phyloP scores from a whole-genome alignment of 2,797 vertebrate genomes.

The Buphagus erythrorhynchus region DNA sequence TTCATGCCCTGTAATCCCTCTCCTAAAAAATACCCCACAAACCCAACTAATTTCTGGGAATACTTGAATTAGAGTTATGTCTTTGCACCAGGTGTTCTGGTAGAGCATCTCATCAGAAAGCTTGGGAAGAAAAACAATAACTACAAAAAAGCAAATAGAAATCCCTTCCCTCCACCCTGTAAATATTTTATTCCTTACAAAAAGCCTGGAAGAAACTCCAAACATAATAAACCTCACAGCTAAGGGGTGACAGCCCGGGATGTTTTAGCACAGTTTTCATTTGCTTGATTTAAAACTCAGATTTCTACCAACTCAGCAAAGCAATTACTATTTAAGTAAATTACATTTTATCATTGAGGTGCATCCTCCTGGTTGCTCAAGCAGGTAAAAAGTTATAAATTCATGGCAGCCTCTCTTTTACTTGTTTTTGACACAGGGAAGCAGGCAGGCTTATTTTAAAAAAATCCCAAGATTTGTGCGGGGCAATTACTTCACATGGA shows the following conservation, averaged over 20 bases:
- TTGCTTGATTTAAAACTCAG: neutral
- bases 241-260: neutral
- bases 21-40: neutral
- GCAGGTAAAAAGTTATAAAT: neutral
- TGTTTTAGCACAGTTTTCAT: neutral
- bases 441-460: neutral
- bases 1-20: neutral
- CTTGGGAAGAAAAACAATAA: neutral
- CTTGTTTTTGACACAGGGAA: neutral
- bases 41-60: neutral
- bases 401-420: neutral
- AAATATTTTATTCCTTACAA: neutral
- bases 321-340: neutral
- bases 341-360: neutral
- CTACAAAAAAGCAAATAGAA: neutral
- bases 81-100: neutral
- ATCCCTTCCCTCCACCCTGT: neutral
- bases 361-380: neutral
- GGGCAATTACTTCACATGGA: neutral
- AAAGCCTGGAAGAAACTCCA: neutral
- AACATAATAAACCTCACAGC: neutral
- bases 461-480: neutral
- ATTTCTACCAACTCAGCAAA: neutral
- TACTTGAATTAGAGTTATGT: neutral
- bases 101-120: neutral